phyloP scores from a whole-genome alignment of 2,113 vertebrate genomes.

The Uropsilus gracilis region DNA sequence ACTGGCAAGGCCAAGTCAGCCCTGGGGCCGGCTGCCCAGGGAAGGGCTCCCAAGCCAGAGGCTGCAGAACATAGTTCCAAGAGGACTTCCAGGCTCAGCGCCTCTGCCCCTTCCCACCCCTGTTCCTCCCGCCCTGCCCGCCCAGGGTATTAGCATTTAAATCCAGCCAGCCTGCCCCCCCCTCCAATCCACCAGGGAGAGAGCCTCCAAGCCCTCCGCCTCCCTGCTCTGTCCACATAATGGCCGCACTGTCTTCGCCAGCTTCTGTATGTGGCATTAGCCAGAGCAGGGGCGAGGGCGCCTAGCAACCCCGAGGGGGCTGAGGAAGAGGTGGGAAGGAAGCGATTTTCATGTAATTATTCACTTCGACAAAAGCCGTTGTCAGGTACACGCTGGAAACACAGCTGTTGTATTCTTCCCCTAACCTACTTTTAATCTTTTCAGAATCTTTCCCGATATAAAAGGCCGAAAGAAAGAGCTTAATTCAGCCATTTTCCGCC shows the following conservation, averaged over 20 bases:
- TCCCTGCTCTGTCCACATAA: conserved; percentile 59
- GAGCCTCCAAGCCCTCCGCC: conserved; percentile 78
- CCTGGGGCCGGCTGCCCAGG: conserved; percentile 26
- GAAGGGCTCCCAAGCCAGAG: conserved; percentile 27
- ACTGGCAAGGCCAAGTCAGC: conserved; percentile 26
- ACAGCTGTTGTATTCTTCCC: conserved; percentile 88
- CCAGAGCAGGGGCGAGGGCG: conserved; percentile 78
- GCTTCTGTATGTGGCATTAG: conserved; percentile 84
- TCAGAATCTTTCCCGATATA: conserved; percentile 82
- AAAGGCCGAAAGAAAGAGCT: conserved; percentile 81
- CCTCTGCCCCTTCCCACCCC: conserved; percentile 77
- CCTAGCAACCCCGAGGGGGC: conserved; percentile 89
- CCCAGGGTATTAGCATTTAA: conserved; percentile 86
- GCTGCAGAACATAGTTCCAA: conserved; percentile 75
- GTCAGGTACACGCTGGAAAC: conserved; percentile 90
- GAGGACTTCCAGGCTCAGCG: conserved; percentile 49
- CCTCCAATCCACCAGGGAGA: conserved; percentile 76
- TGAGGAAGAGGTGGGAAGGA: conserved; percentile 87
- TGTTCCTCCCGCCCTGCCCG: background rate
- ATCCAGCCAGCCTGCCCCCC: conserved; percentile 73
- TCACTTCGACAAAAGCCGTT: conserved; percentile 87
- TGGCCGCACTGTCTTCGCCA: conserved; percentile 84
- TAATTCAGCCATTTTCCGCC: conserved; percentile 87
- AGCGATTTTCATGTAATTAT: conserved; percentile 90
- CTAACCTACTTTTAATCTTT: conserved; percentile 89